A percentile compares a stretch with the other conserved stretches of the same genome.
These are phyloP conservation scores for Hippocampus barbouri DNA, from an alignment of 2,113 vertebrate species.

Conservation along the genomic window DNA sequence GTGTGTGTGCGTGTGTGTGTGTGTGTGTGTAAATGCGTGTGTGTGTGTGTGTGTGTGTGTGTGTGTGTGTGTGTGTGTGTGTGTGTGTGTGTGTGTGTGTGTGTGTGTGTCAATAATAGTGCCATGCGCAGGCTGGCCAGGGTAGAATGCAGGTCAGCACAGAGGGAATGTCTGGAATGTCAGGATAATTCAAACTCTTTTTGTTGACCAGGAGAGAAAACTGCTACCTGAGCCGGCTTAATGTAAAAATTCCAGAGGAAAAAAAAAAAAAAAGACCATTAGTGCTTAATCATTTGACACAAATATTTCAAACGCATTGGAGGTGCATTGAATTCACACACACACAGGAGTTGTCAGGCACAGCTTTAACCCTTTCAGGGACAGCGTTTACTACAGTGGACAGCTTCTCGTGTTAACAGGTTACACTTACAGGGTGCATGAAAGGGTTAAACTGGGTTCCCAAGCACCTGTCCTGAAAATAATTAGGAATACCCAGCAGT, in stretches of 20 bases:
- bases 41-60: conserved; percentile 22
- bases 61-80: conserved; percentile 23
- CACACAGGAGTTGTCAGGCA: not conserved
- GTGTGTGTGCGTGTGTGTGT: not conserved
- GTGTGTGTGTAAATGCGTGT: conserved; percentile 19
- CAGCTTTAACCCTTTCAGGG: no score
- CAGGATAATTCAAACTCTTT: conserved; percentile 61
- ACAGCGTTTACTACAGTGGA: no score
- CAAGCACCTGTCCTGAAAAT: conserved; percentile 47
- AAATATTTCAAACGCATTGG: not conserved
- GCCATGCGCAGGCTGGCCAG: conserved; percentile 57
- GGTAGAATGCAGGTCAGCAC: conserved; percentile 67
- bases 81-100: conserved; percentile 22
- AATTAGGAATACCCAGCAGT: conserved; percentile 42
- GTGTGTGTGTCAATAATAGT: conserved; percentile 26
- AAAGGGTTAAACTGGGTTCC: conserved; percentile 1
- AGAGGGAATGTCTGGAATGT: conserved; percentile 72
- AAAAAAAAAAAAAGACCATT: no score
- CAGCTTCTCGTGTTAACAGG: not conserved
- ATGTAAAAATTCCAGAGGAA: not conserved
- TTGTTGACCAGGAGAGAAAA: conserved; percentile 41
- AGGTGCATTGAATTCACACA: not conserved
- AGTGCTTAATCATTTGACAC: not conserved
- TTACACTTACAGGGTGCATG: not conserved
- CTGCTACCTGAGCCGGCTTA: conserved; percentile 48